These are phyloP conservation scores for Pyxicephalus adspersus DNA, from an alignment of 2,113 vertebrate genomes.

Conservation along the genomic window DNA sequence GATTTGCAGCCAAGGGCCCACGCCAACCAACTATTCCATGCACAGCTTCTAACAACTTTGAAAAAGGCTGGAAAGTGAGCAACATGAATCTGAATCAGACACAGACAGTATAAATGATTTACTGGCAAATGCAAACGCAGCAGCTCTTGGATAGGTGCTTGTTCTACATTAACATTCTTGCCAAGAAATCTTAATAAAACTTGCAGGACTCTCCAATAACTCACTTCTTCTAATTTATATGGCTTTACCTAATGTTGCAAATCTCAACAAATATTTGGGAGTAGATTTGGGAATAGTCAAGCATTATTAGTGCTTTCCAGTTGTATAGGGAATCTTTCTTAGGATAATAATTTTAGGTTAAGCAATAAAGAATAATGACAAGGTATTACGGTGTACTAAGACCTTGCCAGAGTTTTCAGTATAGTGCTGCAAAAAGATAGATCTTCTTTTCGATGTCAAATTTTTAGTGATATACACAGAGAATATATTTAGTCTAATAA, in stretches of 20 bases:
- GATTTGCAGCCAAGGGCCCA: neutral
- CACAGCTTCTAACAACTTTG: neutral
- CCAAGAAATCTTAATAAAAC: slow-evolving; percentile 33
- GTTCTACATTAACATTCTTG: slow-evolving; percentile 14
- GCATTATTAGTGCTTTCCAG: neutral
- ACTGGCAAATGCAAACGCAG: slow-evolving; percentile 9
- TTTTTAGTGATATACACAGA: too few species aligned
- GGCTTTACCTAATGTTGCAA: slow-evolving; percentile 14
- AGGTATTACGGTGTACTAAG: too few species aligned
- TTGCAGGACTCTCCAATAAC: slow-evolving; percentile 18
- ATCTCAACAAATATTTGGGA: slow-evolving; percentile 22
- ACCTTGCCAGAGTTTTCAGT: too few species aligned
- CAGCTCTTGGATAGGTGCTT: slow-evolving; percentile 15
- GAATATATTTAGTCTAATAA: too few species aligned
- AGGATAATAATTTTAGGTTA: neutral
- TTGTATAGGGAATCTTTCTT: neutral
- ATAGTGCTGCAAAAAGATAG: too few species aligned
- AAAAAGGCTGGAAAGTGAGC: neutral
- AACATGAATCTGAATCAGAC: slow-evolving; percentile 17
- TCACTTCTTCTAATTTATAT: slow-evolving; percentile 16
- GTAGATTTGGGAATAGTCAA: neutral
- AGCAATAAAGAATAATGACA: neutral
- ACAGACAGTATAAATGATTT: slow-evolving; percentile 15
- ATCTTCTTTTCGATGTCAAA: too few species aligned
- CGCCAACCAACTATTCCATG: neutral